Percentiles rank a stretch among this genome's conserved stretches.
Evolutionary conservation across 2,888 invertebrate species (phyloP).

Genomic region (Xanthorhoe designata): DNA sequence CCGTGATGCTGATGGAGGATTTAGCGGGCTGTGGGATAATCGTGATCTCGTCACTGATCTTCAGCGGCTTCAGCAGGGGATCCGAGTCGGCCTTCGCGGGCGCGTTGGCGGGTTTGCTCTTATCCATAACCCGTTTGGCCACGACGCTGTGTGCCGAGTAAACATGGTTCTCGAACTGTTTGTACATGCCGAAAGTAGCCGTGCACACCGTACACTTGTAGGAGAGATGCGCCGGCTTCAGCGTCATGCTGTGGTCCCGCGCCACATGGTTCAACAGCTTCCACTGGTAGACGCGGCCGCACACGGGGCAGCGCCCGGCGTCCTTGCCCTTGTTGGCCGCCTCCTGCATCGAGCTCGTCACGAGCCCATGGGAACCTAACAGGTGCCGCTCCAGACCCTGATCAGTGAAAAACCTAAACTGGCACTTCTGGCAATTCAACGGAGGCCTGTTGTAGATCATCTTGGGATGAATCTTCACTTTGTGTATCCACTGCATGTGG

Average conservation of each 20-base stretch:
- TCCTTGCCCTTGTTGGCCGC: conserved; percentile 98
- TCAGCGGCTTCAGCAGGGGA: conserved; percentile 91
- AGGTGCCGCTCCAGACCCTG: conserved; percentile 98
- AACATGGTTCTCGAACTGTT: conserved; percentile 97
- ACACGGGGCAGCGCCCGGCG: conserved; percentile 97
- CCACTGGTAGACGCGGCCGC: conserved; percentile 93
- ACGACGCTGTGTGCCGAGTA: conserved; percentile 97
- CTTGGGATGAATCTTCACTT: conserved; percentile 98
- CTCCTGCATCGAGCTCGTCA: conserved; percentile 98
- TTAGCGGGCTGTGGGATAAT: conserved; percentile 95
- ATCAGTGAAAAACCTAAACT: conserved; percentile 98
- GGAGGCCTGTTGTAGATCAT: conserved; percentile 98
- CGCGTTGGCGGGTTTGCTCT: conserved; percentile 76
- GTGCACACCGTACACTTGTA: conserved; percentile 98
- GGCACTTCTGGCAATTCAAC: conserved; percentile 97
- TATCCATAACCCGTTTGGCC: conserved; percentile 94
- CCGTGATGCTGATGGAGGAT: conserved; percentile 75
- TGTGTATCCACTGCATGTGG: conserved; percentile 99
- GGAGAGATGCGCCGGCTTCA: conserved; percentile 96
- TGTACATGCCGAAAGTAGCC: conserved; percentile 98
- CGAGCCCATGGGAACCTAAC: conserved; percentile 96
- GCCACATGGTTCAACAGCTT: conserved; percentile 97
- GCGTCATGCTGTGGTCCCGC: conserved; percentile 96
- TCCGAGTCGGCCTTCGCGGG: conserved; percentile 76
- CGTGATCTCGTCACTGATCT: conserved; percentile 96